Base-by-base conservation (phyloP, 2,113 vertebrate species). In the Menura novaehollandiae region DNA sequence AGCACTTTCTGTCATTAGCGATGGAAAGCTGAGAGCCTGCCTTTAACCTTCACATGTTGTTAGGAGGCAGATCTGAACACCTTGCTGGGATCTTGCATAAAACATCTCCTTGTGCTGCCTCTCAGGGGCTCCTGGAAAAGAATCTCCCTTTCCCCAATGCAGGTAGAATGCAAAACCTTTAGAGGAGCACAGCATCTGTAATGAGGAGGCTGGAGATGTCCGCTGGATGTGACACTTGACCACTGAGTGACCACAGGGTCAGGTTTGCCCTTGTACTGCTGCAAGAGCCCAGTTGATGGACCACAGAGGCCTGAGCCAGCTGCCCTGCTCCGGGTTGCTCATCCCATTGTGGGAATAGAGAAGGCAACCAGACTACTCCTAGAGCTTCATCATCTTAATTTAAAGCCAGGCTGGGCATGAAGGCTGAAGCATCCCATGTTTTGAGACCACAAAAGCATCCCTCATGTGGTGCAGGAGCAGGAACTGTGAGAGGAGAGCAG, bases 321-420 rank as follows among this genome's bases (percentile, higher is more conserved):
- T 56, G 22, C 8, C 23, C 35, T 39, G 55, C 6, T 80, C 35
- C 62, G 28, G 35, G 28, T 43, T 10, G 21, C 24, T 74, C 52
- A 62, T 32, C 11, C 46, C 3, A 1, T 13, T 1, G 1, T 0
- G 0, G 51, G 37, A 27, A 30, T 1, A 19, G 41, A 80, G 58
- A 64, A 68, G 69, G 78, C 63, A 56, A 53, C 10, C 79, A 43
- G 74, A 20, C 11, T 53, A 7, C 12, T 80, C 53, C 2, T 1
- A 72, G 47, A 81, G 43, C 53, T 76, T 59, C 63, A 58, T 32
- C 5, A 7, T 23, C 52, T 87, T 52, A 13, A 43, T 75, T 62
- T 68, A 63, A 71, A 87, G 43, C 47, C 63, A 39, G 47, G 18
- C 23, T 39, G 82, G 13, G 58, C 15, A 14, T 21, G n/a, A 11